A percentile compares a stretch with the other conserved stretches of the same genome.
Conservation (phyloP, 2,888 invertebrate species). For the Apotomis betuletana region DNA sequence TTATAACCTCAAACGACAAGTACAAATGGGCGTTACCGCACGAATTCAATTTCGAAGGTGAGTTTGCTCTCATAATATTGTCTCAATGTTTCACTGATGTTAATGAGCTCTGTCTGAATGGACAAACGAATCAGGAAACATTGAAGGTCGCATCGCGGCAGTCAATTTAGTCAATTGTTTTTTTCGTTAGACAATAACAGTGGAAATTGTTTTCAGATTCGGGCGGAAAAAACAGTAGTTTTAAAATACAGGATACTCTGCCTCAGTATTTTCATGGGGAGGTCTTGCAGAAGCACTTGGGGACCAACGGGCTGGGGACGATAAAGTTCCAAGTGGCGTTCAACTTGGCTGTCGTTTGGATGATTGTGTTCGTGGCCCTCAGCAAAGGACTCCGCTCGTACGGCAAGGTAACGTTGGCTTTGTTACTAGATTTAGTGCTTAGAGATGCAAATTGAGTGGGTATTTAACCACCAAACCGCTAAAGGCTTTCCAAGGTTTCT, state of each 20-base stretch:
- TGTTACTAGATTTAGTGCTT: too few relatives aligned
- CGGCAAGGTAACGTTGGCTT: conserved; percentile 85
- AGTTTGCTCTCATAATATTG: conserved; percentile 47
- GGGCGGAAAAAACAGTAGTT: conserved; percentile 61
- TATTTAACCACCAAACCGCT: conserved; percentile 27
- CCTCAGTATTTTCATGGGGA: conserved; percentile 93
- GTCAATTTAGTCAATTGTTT: conserved; percentile 55
- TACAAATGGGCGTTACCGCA: conserved; percentile 93
- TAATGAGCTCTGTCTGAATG: conserved; percentile 50
- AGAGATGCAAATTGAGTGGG: conserved; percentile 16
- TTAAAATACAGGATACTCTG: conserved; percentile 86
- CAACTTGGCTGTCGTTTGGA: conserved; percentile 95
- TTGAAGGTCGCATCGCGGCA: conserved; percentile 52
- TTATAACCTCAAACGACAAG: conserved; percentile 89
- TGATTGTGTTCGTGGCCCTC: conserved; percentile 93
- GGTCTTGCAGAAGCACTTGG: conserved; percentile 86
- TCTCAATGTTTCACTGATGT: conserved; percentile 46
- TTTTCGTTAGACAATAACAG: conserved; percentile 41
- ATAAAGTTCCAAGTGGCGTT: conserved; percentile 95
- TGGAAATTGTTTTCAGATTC: conserved; percentile 55
- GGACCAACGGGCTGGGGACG: conserved; percentile 78
- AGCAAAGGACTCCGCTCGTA: conserved; percentile 94
- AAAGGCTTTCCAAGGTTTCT: background rate
- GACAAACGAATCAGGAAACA: conserved; percentile 55
- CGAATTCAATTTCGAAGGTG: conserved; percentile 86